Base-by-base conservation (phyloP, 2,113 vertebrate genomes). In the Prietella phreatophila region DNA sequence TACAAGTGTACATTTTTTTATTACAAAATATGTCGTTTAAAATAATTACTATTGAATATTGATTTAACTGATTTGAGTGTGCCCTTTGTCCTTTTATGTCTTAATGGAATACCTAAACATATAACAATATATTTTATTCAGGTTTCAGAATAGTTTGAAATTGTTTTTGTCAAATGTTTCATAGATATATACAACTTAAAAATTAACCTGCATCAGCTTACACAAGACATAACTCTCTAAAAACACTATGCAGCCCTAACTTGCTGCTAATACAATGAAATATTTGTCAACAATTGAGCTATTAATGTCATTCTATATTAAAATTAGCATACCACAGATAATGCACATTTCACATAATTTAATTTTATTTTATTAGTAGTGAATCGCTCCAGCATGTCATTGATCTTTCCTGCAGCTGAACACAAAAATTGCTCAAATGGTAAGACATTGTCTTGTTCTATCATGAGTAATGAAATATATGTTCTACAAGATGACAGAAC, bases 131-230 rank as follows among this genome's bases (percentile, higher is more conserved):
- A 25, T 76, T 27, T 13, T 47, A 27, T 47, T 76, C 17, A 22
- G 15, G 3, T 25, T 76, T 47, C 75, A 78, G 42, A 76, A 50
- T 76, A 27, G 22, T 11, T 76, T 47, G 39, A 76, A 42, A 25
- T 5, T 78, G 25, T 53, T 80, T 80, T 80, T 80, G 76, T 80
- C 50, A 80, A 55, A 79, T 79, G 47, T 5, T 55, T 30, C 30
- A 79, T 30, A 19, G 47, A 1, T 55, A 9, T 55, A 53, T 17
- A n/a, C 2, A n/a, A 14, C 22, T n/a, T 27, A n/a, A 78, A 50
- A 78, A n/a, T 76, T 11, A 78, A 27, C 75, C 11, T 78, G 25
- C 25, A 78, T 78, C 0, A 2, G 15, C 25, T 47, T 78, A 27
- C 42, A 14, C 1, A 5, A 50, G 42, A 50, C 1, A 14, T 42